Base-by-base conservation (phyloP, 2,888 invertebrate species). In the Loripinus fragilis region DNA sequence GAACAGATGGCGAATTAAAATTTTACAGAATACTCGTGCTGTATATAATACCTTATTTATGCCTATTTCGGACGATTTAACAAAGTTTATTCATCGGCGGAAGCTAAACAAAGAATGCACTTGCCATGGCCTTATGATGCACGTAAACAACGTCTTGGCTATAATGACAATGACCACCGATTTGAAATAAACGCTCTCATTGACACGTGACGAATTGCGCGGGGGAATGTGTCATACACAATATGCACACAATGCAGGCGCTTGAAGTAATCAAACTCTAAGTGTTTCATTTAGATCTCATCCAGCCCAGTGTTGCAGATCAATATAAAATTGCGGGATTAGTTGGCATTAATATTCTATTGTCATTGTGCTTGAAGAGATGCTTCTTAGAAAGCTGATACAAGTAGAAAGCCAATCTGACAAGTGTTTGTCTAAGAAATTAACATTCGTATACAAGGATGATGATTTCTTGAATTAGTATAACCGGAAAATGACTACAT, bases 361-460 rank as follows among this genome's bases (percentile, higher is more conserved):
- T 60, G 33, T 33, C 60, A 33, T 60, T 33, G 60, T 60, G 60
- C 33, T 33, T 60, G 33, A 60, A 60, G 60, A 28, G 60, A 60
- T 33, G 33, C 20, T 60, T 20, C 60, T 60, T 33, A 60, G 60
- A 60, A 60, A 60, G 33, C 17, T 33, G 60, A 60, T 60, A 60
- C 60, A 28, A 33, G 33, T 2, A 60, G 60, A 60, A 60, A 60
- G 60, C 33, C 60, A 60, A 60, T 60, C 60, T 60, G 60, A 60
- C 60, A 60, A 60, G 33, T 60, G 60, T 60, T 60, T 60, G 60
- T 60, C 60, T 60, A 17, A 60, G 60, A 60, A 60, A 60, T 60
- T 60, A 60, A 33, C 60, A 33, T 60, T 60, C 17, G 30, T 38
- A 38, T 38, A 38, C 38, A 38, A 8, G 38, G 5, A 38, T 8